A percentile compares a stretch with the other conserved stretches of the same genome.
These are phyloP conservation scores for Bubo bubo DNA, from an alignment of 2,113 vertebrate genomes.

Conservation along the genomic window DNA sequence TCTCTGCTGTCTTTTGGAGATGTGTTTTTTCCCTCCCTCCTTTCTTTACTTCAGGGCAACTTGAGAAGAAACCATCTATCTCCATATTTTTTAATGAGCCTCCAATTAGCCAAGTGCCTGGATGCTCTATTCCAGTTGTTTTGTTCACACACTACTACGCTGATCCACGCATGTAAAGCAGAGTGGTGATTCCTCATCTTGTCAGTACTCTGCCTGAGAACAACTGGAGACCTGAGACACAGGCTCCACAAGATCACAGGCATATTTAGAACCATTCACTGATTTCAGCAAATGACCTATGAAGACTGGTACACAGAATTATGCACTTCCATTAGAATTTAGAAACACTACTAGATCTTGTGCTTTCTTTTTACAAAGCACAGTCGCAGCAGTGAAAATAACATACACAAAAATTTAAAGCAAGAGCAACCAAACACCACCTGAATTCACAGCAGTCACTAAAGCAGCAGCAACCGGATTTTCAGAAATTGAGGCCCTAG, in stretches of 20 bases:
- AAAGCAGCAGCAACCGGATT: not conserved
- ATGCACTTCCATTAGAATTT: not conserved
- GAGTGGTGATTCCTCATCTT: conserved; percentile 45
- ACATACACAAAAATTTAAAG: not conserved
- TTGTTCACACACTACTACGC: conserved; percentile 30
- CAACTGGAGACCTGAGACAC: not conserved
- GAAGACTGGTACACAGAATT: not conserved
- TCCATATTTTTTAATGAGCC: conserved; percentile 64
- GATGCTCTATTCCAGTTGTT: conserved; percentile 50
- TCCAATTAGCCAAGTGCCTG: conserved; percentile 61
- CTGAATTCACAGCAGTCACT: not conserved
- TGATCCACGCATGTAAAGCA: conserved; percentile 46
- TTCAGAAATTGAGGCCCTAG: not conserved
- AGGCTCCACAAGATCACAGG: not conserved
- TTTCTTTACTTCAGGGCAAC: conserved; percentile 52
- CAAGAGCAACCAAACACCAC: not conserved
- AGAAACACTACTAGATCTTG: not conserved
- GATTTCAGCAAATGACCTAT: not conserved
- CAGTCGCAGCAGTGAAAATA: not conserved
- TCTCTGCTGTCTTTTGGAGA: conserved; percentile 13
- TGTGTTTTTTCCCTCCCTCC: not conserved
- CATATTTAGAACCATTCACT: conserved; percentile 20
- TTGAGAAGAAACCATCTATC: conserved; percentile 49
- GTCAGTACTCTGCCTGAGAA: conserved; percentile 40
- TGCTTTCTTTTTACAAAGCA: not conserved